Conservation (phyloP, 2,888 invertebrate species). For the Erannis defoliaria region DNA sequence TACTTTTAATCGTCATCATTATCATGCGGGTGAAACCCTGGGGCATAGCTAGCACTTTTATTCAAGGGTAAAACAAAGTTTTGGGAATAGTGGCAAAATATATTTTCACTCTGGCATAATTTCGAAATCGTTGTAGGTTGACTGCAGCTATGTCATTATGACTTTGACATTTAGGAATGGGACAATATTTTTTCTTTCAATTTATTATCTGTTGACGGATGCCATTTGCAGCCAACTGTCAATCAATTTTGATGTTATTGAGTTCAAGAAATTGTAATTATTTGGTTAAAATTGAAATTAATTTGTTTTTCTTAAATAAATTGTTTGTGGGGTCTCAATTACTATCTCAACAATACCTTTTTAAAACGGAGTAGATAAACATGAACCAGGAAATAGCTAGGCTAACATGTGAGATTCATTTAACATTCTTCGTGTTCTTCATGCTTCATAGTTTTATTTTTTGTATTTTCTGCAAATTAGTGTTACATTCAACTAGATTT, state of each 20-base stretch:
- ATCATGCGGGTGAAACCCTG: no score
- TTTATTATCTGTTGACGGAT: slow-evolving; percentile 55
- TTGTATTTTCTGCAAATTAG: neutral
- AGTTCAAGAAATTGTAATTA: slow-evolving; percentile 56
- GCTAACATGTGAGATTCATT: slow-evolving; percentile 69
- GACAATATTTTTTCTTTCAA: neutral
- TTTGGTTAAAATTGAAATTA: slow-evolving; percentile 20
- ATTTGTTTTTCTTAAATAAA: slow-evolving; percentile 42
- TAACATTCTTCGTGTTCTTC: slow-evolving; percentile 36
- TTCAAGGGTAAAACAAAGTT: no score
- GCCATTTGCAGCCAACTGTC: slow-evolving; percentile 82
- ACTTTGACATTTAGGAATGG: no score
- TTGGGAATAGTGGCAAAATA: no score
- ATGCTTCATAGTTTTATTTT: slow-evolving; percentile 2
- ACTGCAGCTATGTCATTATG: no score
- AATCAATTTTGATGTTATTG: slow-evolving; percentile 82
- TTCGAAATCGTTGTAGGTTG: no score
- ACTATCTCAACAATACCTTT: neutral
- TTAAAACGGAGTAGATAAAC: slow-evolving; percentile 44
- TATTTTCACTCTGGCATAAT: no score
- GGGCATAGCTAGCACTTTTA: no score
- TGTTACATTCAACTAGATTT: neutral
- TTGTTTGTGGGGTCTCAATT: slow-evolving; percentile 8
- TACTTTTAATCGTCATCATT: no score
- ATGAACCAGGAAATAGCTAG: slow-evolving; percentile 58